Evolutionary conservation across 1,140 invertebrate species (phyloP).

Genomic region (Acyrthosiphon pisum): DNA sequence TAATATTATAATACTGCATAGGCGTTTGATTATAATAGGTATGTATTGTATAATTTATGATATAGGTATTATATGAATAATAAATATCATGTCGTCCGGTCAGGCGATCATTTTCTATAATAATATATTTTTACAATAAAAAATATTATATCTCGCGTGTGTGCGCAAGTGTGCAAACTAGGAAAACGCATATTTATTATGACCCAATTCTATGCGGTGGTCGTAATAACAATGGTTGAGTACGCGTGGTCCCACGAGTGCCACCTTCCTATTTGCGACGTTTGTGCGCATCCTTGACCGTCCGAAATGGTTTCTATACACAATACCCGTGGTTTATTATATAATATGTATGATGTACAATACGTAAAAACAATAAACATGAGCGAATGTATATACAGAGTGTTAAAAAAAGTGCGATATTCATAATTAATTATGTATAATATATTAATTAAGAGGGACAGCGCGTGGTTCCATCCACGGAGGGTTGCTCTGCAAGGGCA

Average conservation of each 20-base stretch:
- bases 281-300: not conserved
- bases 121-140: slow-evolving; percentile 11
- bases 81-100: slow-evolving; percentile 8
- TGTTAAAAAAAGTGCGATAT: not conserved
- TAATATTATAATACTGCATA: not conserved
- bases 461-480: not conserved
- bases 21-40: not conserved
- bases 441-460: not conserved
- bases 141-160: not conserved
- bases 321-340: not conserved
- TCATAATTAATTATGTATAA: not conserved
- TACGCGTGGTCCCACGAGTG: not conserved
- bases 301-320: not conserved
- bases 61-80: not conserved
- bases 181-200: slow-evolving; percentile 10
- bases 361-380: not conserved
- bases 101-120: not conserved
- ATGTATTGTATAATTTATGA: not conserved
- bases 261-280: not conserved
- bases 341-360: not conserved
- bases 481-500: not conserved
- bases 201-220: not conserved
- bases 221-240: not conserved
- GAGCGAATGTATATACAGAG: not conserved
- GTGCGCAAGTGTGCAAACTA: not conserved